A percentile compares a stretch with the other conserved stretches of the same genome.
Evolutionary conservation across 2,113 vertebrate genomes (phyloP).

Genomic region (Tyto alba): DNA sequence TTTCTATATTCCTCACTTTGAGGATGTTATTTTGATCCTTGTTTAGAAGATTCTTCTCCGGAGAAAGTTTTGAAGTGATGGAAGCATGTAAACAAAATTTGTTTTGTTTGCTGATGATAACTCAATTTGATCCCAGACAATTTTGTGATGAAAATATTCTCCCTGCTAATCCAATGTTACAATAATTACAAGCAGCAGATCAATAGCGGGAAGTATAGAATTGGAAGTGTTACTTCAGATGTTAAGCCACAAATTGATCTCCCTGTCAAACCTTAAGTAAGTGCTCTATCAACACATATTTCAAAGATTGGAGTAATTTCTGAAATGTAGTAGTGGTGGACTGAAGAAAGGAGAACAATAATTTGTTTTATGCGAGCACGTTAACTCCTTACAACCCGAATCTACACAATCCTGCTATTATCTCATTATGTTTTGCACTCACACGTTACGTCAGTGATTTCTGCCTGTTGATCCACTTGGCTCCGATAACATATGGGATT

Average conservation of each 20-base stretch:
- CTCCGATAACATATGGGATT: background rate
- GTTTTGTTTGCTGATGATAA: background rate
- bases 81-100: background rate
- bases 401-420: background rate
- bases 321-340: background rate
- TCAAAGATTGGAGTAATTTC: background rate
- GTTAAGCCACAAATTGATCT: conserved; percentile 50
- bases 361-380: background rate
- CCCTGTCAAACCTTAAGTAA: conserved; percentile 12
- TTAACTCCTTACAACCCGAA: background rate
- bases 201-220: background rate
- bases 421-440: background rate
- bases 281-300: background rate
- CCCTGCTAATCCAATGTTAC: background rate
- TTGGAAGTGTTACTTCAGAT: conserved; percentile 4
- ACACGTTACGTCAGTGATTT: background rate
- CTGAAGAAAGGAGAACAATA: background rate
- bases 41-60: background rate
- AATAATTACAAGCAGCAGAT: conserved; percentile 18
- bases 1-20: background rate
- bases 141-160: conserved; percentile 21
- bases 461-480: background rate
- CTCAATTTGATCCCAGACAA: background rate
- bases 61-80: background rate
- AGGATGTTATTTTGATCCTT: background rate